Evolutionary conservation across 2,888 invertebrate species (phyloP), one percentile per base, ranked within the genome.

Genomic region (Cancer borealis): DNA sequence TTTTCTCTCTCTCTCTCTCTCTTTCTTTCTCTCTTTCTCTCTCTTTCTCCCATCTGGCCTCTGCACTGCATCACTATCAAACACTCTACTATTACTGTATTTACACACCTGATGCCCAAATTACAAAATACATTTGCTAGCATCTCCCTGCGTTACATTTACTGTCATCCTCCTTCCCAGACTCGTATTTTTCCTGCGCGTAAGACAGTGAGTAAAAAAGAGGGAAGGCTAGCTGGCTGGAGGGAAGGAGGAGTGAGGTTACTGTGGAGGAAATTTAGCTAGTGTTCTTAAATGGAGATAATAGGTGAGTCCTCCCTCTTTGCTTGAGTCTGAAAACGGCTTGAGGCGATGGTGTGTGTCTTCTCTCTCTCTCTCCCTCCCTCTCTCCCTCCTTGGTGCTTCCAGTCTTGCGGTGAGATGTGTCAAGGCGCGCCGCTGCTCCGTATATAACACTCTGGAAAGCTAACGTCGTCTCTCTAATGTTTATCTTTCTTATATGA

Each of bases 221-320:
- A 10, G 8, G 79, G 14, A 39, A 39, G 39, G 39, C 39, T 6
- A n/a, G 66, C n/a, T 66, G 66, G n/a, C 6, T 21, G 21, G 66
- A n/a, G n/a, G 66, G 21, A n/a, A 66, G 12, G 26, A 12, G 2
- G 79, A 79, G 26, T 10, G 73, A 26, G 73, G 21, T 6, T 73
- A 73, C 73, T 14, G 79, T 26, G 79, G 79, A 79, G 30, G 30
- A 14, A 79, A 26, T 30, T 79, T 30, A 79, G 21, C 79, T 30
- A 30, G 12, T 79, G 79, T 79, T 79, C 79, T 21, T 79, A 79
- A 79, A 79, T 79, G 79, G 79, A 30, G 79, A 79, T 79, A 79
- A 79, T 79, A 14, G 12, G 5, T 1, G n/a, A 30, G 30, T 30
- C 30, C 3, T 30, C 79, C 79, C 30, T 6, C 30, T 12, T 30